Percentiles rank a stretch among this genome's conserved stretches.
Evolutionary conservation across 1,140 invertebrate genomes (phyloP).

Genomic region (Drosophila yakuba): DNA sequence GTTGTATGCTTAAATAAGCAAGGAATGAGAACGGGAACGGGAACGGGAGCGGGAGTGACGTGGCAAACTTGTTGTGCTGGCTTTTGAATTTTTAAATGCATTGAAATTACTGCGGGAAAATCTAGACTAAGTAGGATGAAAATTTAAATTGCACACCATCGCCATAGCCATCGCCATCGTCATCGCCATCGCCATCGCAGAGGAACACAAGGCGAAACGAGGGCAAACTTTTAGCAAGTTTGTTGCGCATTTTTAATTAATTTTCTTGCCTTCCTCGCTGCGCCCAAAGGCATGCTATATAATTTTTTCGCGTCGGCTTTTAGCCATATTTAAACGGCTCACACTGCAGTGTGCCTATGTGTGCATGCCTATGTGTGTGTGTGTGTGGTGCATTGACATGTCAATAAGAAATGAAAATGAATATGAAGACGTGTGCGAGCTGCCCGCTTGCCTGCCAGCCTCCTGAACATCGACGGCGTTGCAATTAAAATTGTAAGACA

Average conservation of each 20-base stretch:
- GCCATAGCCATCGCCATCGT: slow-evolving; percentile 17
- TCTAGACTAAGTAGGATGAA: slow-evolving; percentile 36
- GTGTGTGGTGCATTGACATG: slow-evolving; percentile 66
- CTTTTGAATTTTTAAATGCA: slow-evolving; percentile 75
- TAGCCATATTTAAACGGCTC: slow-evolving; percentile 53
- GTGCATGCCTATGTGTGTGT: neutral
- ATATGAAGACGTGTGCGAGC: slow-evolving; percentile 9
- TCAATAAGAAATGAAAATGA: slow-evolving; percentile 71
- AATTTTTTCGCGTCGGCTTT: slow-evolving; percentile 41
- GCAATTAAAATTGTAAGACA: slow-evolving; percentile 79
- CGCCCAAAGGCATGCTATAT: slow-evolving; percentile 40
- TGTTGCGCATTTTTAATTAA: slow-evolving; percentile 69
- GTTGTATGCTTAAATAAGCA: slow-evolving; percentile 78
- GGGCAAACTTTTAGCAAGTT: slow-evolving; percentile 52
- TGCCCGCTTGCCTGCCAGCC: slow-evolving; percentile 35
- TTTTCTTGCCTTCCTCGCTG: slow-evolving; percentile 37
- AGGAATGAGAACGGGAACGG: neutral
- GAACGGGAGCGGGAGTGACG: slow-evolving; percentile 13
- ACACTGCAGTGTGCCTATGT: neutral
- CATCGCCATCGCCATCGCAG: slow-evolving; percentile 2
- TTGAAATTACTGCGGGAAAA: slow-evolving; percentile 54
- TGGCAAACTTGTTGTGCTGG: slow-evolving; percentile 44
- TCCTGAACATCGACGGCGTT: slow-evolving; percentile 38
- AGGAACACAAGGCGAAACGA: slow-evolving; percentile 32
- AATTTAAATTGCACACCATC: slow-evolving; percentile 54